Conservation (phyloP, 2,888 invertebrate genomes). For the Siphonodentalium dalli region DNA sequence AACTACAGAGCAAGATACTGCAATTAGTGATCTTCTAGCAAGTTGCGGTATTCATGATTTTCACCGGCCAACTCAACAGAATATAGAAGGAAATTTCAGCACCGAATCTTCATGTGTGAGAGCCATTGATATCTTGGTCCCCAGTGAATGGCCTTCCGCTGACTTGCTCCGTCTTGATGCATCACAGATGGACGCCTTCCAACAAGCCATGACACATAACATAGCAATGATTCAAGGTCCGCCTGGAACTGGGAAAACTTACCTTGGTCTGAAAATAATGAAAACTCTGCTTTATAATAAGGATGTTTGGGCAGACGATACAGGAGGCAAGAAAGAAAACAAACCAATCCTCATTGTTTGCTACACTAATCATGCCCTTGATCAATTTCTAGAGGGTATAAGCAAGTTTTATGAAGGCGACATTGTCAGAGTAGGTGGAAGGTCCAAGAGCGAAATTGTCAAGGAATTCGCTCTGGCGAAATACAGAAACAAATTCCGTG, state of each 20-base stretch:
- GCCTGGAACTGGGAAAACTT: slow-evolving; percentile 88
- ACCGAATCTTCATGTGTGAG: neutral
- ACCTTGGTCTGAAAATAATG: slow-evolving; percentile 78
- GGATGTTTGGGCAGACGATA: slow-evolving; percentile 56
- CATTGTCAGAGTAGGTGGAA: slow-evolving; percentile 54
- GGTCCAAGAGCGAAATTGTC: slow-evolving; percentile 39
- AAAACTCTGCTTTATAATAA: slow-evolving; percentile 71
- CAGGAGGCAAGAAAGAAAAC: slow-evolving; percentile 20
- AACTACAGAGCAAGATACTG: slow-evolving; percentile 8
- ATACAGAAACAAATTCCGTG: slow-evolving; percentile 5
- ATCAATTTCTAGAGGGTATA: slow-evolving; percentile 64
- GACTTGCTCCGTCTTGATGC: slow-evolving; percentile 49
- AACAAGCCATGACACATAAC: slow-evolving; percentile 53
- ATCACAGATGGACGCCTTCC: slow-evolving; percentile 54
- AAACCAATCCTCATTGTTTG: slow-evolving; percentile 62
- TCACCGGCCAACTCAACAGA: neutral
- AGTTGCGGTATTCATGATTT: neutral
- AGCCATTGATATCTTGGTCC: slow-evolving; percentile 2
- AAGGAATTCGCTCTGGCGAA: slow-evolving; percentile 30
- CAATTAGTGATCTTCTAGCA: neutral
- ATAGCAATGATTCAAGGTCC: slow-evolving; percentile 71
- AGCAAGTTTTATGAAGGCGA: slow-evolving; percentile 33
- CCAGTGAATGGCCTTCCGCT: slow-evolving; percentile 29
- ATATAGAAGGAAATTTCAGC: too few species aligned
- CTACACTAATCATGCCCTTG: slow-evolving; percentile 64